phyloP scores from a whole-genome alignment of 2,797 vertebrate species.

The Enteromius paludinosus region DNA sequence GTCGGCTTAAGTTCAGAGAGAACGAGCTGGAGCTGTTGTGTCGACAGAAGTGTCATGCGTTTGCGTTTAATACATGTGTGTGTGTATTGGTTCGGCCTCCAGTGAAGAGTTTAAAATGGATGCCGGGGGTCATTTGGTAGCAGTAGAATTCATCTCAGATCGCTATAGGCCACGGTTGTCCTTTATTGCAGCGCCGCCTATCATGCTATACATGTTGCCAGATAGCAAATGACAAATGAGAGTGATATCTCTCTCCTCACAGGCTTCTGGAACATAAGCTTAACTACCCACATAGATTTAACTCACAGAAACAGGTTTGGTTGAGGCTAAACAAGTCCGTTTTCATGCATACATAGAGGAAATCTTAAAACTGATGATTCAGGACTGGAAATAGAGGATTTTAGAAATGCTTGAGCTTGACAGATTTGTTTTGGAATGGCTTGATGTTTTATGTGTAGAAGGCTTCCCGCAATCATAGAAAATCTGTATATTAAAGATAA shows the following conservation, averaged over 20 bases:
- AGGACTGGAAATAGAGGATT: background rate
- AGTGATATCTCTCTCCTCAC: slow-evolving; percentile 48
- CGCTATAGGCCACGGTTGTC: slow-evolving; percentile 51
- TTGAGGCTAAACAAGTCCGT: slow-evolving; percentile 5
- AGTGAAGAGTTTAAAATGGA: slow-evolving; percentile 27
- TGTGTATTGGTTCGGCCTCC: slow-evolving; percentile 7
- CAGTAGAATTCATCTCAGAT: slow-evolving; percentile 42
- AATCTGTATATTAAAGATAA: background rate
- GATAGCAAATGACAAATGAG: slow-evolving; percentile 53
- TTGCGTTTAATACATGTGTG: slow-evolving; percentile 8
- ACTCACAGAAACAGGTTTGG: slow-evolving; percentile 27
- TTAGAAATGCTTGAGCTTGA: background rate
- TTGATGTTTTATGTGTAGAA: background rate
- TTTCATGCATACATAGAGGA: background rate
- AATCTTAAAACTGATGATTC: slow-evolving; percentile 12
- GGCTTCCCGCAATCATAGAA: background rate
- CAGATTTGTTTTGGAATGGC: background rate
- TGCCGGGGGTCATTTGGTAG: slow-evolving; percentile 49
- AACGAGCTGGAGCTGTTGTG: slow-evolving; percentile 9
- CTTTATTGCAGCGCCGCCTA: slow-evolving; percentile 47
- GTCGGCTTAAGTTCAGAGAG: slow-evolving; percentile 5
- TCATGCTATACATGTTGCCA: slow-evolving; percentile 47
- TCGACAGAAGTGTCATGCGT: slow-evolving; percentile 17
- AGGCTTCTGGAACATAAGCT: slow-evolving; percentile 33
- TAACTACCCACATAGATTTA: slow-evolving; percentile 44